A percentile compares a stretch with the other conserved stretches of the same genome.
Evolutionary conservation across 2,888 invertebrate genomes (phyloP).

Genomic region (Drosophila colorata): DNA sequence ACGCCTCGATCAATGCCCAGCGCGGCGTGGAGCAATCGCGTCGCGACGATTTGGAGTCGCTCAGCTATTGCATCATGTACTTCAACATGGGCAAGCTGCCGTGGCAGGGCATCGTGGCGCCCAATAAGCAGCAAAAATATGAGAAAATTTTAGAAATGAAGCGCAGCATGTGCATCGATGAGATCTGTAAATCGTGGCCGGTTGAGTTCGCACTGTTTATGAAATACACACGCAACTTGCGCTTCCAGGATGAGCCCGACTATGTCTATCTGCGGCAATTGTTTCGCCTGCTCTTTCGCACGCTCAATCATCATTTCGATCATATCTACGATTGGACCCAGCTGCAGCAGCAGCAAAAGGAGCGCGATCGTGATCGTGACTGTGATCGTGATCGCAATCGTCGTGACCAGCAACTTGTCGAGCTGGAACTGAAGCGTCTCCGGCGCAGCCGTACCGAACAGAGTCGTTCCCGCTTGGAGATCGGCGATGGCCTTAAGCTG

Average conservation of each 20-base stretch:
- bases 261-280: conserved; percentile 99
- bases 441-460: conserved; percentile 9
- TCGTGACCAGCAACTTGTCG: conserved; percentile 17
- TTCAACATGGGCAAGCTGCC: conserved; percentile 96
- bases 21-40: conserved; percentile 99
- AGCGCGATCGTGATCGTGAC: conserved; percentile 6
- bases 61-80: conserved; percentile 99
- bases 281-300: conserved; percentile 94
- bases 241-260: conserved; percentile 98
- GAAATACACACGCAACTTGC: conserved; percentile 98
- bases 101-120: conserved; percentile 98
- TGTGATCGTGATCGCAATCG: conserved; percentile 22
- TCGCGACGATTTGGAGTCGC: conserved; percentile 98
- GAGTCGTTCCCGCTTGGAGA: background rate
- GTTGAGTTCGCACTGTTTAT: conserved; percentile 99
- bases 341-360: conserved; percentile 92
- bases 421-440: conserved; percentile 16
- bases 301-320: conserved; percentile 98
- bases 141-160: conserved; percentile 99
- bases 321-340: conserved; percentile 99
- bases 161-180: conserved; percentile 98
- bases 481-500: conserved; percentile 16
- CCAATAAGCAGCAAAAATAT: conserved; percentile 99
- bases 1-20: conserved; percentile 99
- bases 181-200: conserved; percentile 98